phyloP scores from a whole-genome alignment of 1,140 invertebrate species.

The Pristionchus pacificus region DNA sequence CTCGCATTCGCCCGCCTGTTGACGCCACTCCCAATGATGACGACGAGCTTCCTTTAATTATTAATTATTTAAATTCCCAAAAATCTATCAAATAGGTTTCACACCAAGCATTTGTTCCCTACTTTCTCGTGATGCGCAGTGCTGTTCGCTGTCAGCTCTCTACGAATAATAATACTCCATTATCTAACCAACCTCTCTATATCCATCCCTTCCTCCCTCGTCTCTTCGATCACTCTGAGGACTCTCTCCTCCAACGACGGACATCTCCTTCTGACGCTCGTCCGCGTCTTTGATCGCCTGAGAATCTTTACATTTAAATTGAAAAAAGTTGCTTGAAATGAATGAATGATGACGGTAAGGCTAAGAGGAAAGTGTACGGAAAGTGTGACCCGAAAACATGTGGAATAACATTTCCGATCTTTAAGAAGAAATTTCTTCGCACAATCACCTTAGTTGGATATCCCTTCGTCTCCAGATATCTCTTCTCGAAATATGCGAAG shows the following conservation, averaged over 20 bases:
- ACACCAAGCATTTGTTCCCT: too few species aligned
- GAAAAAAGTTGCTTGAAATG: slow-evolving; percentile 1
- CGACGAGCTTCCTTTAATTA: slow-evolving; percentile 34
- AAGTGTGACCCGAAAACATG: too few species aligned
- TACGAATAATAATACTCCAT: too few species aligned
- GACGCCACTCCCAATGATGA: slow-evolving; percentile 46
- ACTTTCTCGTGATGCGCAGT: too few species aligned
- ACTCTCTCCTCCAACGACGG: slow-evolving; percentile 36
- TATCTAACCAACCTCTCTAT: too few species aligned
- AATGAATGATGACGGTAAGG: too few species aligned
- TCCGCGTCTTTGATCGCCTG: slow-evolving; percentile 41
- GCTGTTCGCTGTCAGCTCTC: too few species aligned
- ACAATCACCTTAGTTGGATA: slow-evolving; percentile 30
- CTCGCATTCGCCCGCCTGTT: slow-evolving; percentile 55
- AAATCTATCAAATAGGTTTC: too few species aligned
- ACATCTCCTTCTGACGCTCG: neutral
- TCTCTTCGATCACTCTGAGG: slow-evolving; percentile 43
- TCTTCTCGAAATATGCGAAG: slow-evolving; percentile 52
- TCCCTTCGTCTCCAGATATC: slow-evolving; percentile 53
- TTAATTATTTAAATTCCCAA: slow-evolving; percentile 48
- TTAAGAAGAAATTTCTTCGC: too few species aligned
- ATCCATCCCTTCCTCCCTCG: slow-evolving; percentile 40
- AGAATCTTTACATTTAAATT: slow-evolving; percentile 9
- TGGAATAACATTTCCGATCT: too few species aligned
- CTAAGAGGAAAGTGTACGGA: too few species aligned